Evolutionary conservation across 2,797 vertebrate genomes (phyloP), one percentile per base, ranked within the genome.

Genomic region (Oophaga sylvatica): DNA sequence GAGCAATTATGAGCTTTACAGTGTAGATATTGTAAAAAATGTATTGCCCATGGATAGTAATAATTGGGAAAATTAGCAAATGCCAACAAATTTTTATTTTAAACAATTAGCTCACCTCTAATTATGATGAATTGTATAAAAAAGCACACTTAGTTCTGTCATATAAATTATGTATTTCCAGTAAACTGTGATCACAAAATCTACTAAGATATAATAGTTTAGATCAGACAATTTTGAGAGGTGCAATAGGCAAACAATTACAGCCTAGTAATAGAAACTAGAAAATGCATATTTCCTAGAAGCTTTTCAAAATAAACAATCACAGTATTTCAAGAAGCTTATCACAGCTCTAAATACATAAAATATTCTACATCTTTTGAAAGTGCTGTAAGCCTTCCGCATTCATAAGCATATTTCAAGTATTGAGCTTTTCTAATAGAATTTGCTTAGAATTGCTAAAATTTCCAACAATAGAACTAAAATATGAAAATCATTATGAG

Each of bases 361-460:
- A 75, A 75, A 75, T 48, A 59, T 17, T 79, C 8, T 57, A 31
- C 77, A 59, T 75, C 57, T 16, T 60, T 80, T 80, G 0, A 35
- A 80, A 80, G 60, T 10, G 16, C 77, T 60, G 2, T 10, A 31
- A 80, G 29, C 9, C 17, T 19, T 60, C 57, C 5, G 17, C 29
- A 80, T 31, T 48, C 26, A 80, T 35, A 80, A 60, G 57, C 29
- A 80, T 19, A 35, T 80, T 31, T 60, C 29, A 80, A 80, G 57
- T 62, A 56, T 35, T 80, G 17, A 29, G 7, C 11, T 35, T 62
- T 22, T 29, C 53, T 80, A 80, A 80, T 62, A 60, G 15, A 80
- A 62, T 60, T 31, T 31, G 26, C 57, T 80, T 41, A 62, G 56
- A 80, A 75, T 75, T 75, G 35, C 71, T 75, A 19, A 19, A 48